Conservation (phyloP, 2,888 invertebrate species). For the Melieria crassipennis region DNA sequence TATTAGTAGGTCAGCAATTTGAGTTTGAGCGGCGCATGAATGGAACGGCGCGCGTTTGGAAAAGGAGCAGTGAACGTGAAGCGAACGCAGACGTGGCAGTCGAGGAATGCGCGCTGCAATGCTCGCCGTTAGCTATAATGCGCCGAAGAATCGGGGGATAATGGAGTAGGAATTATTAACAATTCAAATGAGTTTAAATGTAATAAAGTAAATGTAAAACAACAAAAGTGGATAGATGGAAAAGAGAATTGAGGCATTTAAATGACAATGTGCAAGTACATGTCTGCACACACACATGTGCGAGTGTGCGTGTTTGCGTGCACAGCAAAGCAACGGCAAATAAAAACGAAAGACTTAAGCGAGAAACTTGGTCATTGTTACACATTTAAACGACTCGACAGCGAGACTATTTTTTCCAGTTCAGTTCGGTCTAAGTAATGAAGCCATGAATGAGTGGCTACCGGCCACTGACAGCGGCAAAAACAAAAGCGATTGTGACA, state of each 20-base stretch:
- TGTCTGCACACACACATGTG: not conserved
- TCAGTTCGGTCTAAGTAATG: not conserved
- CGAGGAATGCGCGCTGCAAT: conserved; percentile 10
- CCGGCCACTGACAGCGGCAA: not conserved
- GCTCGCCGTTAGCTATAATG: not conserved
- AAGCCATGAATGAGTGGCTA: not conserved
- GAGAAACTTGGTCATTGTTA: conserved; percentile 45
- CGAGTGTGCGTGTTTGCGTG: not conserved
- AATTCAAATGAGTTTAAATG: not conserved
- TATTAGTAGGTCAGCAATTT: too few species aligned
- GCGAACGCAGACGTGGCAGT: not conserved
- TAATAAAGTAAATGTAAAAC: too few species aligned
- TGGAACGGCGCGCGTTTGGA: too few species aligned
- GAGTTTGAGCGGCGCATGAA: too few species aligned
- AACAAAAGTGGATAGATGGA: not conserved
- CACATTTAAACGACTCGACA: conserved; percentile 6
- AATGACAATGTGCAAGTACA: not conserved
- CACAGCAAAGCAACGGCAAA: conserved; percentile 8
- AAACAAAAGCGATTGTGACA: not conserved
- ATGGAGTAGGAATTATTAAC: conserved; percentile 5
- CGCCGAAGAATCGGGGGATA: too few species aligned
- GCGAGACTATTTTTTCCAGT: conserved; percentile 18
- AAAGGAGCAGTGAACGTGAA: not conserved
- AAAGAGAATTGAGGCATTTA: not conserved
- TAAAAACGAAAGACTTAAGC: conserved; percentile 50